A percentile compares a stretch with the other conserved stretches of the same genome.
These are phyloP conservation scores for Boulengeromyrus knoepffleri DNA, from an alignment of 2,113 vertebrate species.

Conservation along the genomic window DNA sequence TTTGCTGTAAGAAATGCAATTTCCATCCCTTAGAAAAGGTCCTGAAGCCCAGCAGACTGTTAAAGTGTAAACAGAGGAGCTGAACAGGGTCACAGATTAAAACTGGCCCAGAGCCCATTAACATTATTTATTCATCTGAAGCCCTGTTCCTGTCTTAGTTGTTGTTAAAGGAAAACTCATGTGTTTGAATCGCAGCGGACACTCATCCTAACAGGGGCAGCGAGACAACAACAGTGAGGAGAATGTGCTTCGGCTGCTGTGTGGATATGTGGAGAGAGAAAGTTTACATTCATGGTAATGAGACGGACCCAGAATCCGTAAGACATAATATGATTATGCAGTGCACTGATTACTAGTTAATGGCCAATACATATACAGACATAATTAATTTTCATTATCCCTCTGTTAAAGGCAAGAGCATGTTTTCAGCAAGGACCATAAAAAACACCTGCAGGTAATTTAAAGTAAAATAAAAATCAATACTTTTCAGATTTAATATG, in stretches of 20 bases:
- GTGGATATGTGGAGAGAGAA: neutral
- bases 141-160: neutral
- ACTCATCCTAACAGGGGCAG: neutral
- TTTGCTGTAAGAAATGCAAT: neutral
- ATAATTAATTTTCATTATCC: neutral
- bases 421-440: neutral
- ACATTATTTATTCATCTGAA: neutral
- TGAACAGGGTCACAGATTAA: neutral
- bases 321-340: neutral
- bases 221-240: neutral
- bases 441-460: neutral
- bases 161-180: neutral
- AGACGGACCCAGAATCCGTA: neutral
- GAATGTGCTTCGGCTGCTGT: neutral
- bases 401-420: neutral
- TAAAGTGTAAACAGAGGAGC: neutral
- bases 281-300: neutral
- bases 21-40: neutral
- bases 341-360: neutral
- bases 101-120: neutral
- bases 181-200: neutral
- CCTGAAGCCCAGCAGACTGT: neutral
- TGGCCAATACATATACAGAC: too few relatives aligned
- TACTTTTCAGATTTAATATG: conserved; percentile 15
- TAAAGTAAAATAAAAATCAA: neutral